Evolutionary conservation across 1,140 invertebrate species (phyloP).

Genomic region (Cotesia vestalis): DNA sequence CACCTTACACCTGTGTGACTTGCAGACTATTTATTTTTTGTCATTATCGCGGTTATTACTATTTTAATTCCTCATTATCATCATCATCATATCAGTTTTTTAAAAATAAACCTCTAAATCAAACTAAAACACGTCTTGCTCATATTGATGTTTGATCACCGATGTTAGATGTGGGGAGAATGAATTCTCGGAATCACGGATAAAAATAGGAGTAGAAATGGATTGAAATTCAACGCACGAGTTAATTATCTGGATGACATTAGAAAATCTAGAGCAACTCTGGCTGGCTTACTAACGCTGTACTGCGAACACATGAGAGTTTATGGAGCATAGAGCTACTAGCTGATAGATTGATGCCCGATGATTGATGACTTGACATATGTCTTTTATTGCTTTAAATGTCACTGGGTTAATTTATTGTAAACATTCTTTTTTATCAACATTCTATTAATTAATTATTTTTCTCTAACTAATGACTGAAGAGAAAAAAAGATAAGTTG

Average conservation of each 20-base stretch:
- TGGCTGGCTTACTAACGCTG: too few species aligned
- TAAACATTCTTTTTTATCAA: too few species aligned
- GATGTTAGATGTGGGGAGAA: too few species aligned
- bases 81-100: neutral
- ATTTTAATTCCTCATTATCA: neutral
- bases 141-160: neutral
- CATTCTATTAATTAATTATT: too few species aligned
- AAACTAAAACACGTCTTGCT: neutral
- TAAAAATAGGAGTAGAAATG: neutral
- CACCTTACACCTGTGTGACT: slow-evolving; percentile 35
- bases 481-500: too few species aligned
- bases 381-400: too few species aligned
- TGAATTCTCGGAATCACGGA: neutral
- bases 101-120: neutral
- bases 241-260: slow-evolving; percentile 9
- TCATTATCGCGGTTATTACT: neutral
- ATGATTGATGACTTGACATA: too few species aligned
- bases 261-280: slow-evolving; percentile 11
- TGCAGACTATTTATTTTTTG: neutral
- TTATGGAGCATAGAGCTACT: too few species aligned
- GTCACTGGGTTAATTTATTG: too few species aligned
- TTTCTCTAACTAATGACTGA: too few species aligned
- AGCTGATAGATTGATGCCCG: too few species aligned
- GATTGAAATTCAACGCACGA: slow-evolving; percentile 1
- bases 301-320: too few species aligned